A percentile compares a stretch with the other conserved stretches of the same genome.
Conservation (phyloP, 1,140 invertebrate genomes). For the Macrobrachium nipponense region DNA sequence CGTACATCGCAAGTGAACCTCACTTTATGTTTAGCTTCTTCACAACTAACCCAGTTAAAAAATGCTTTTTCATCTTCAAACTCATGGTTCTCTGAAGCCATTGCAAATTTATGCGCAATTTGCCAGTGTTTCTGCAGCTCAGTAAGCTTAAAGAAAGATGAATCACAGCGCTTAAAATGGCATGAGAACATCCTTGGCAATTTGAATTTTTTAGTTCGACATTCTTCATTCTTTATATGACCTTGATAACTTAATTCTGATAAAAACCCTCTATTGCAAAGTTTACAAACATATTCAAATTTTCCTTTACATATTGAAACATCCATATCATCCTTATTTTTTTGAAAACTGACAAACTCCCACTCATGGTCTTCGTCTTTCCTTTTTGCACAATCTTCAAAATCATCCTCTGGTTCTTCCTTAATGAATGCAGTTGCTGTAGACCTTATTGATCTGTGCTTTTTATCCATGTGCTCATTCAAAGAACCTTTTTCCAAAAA, state of each 20-base stretch:
- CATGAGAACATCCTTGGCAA: conserved; percentile 55
- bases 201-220: conserved; percentile 50
- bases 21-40: conserved; percentile 51
- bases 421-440: no score
- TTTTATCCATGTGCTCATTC: no score
- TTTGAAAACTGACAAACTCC: conserved; percentile 27
- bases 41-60: conserved; percentile 37
- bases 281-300: conserved; percentile 42
- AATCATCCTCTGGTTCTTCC: background rate
- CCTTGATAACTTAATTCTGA: conserved; percentile 47
- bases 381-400: background rate
- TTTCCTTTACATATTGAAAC: conserved; percentile 22
- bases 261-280: conserved; percentile 43
- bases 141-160: conserved; percentile 50
- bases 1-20: conserved; percentile 51
- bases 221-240: conserved; percentile 48
- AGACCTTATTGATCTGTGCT: no score
- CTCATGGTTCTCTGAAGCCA: conserved; percentile 40
- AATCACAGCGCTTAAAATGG: conserved; percentile 53
- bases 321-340: conserved; percentile 17
- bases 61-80: conserved; percentile 50
- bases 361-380: conserved; percentile 45
- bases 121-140: conserved; percentile 56
- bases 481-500: conserved; percentile 6
- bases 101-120: conserved; percentile 49